Evolutionary conservation across 2,113 vertebrate genomes (phyloP).

Genomic region (Haplotaxodon microlepis): DNA sequence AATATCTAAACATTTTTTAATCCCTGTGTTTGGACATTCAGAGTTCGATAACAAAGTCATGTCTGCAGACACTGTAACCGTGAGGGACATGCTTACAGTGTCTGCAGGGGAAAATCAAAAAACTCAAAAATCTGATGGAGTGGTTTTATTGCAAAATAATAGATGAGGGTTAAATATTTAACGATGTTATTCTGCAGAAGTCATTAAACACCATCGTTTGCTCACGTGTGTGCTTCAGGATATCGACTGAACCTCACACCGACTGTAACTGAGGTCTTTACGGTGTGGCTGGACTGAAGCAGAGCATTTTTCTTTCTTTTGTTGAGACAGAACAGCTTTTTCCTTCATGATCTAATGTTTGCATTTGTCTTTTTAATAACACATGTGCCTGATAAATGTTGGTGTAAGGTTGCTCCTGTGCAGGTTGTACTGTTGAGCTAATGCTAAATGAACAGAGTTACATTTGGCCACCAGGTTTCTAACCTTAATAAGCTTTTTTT

Average conservation of each 20-base stretch:
- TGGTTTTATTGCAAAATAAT: not conserved
- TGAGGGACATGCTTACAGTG: fast-evolving
- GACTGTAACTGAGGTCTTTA: fast-evolving
- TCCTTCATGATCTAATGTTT: not conserved
- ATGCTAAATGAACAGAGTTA: not conserved
- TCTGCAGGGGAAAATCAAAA: not conserved
- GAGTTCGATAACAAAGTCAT: not conserved
- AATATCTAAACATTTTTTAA: not conserved
- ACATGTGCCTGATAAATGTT: not conserved
- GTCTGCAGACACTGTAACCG: not conserved
- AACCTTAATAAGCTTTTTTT: not conserved
- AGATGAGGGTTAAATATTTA: not conserved
- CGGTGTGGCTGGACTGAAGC: not conserved
- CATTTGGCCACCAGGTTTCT: fast-evolving
- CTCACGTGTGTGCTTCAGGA: not conserved
- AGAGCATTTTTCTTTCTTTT: not conserved
- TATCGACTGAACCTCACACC: not conserved
- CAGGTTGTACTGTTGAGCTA: not conserved
- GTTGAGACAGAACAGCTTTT: not conserved
- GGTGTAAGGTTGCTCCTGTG: not conserved
- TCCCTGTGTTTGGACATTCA: not conserved
- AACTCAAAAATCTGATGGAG: not conserved
- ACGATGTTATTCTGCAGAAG: not conserved
- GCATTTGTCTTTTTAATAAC: not conserved
- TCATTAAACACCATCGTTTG: not conserved